These are phyloP conservation scores for Gyps fulvus DNA, from an alignment of 2,113 vertebrate species.

Conservation along the genomic window DNA sequence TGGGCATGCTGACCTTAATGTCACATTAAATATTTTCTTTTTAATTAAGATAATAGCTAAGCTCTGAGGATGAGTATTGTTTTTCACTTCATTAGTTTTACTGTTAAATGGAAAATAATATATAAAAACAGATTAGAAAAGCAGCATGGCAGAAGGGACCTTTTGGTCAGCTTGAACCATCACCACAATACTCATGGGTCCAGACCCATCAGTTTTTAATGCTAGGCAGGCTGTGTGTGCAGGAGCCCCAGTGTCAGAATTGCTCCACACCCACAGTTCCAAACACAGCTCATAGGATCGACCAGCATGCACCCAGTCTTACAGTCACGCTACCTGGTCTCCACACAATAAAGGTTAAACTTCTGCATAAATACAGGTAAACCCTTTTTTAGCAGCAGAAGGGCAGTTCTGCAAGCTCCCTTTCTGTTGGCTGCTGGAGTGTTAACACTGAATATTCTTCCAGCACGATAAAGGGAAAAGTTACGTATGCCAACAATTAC, in stretches of 20 bases:
- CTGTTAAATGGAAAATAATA: neutral
- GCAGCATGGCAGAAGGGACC: neutral
- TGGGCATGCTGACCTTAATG: neutral
- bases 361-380: neutral
- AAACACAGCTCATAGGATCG: fast-evolving
- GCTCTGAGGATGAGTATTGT: neutral
- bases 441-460: neutral
- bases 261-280: neutral
- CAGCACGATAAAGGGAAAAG: neutral
- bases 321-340: neutral
- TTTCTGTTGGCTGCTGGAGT: neutral
- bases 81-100: constrained; percentile 21
- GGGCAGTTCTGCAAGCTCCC: neutral
- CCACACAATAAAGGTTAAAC: no score
- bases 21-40: constrained; percentile 9
- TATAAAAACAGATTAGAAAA: neutral
- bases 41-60: constrained; percentile 29
- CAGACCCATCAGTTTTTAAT: neutral
- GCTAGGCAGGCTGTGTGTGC: neutral
- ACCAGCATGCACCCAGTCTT: neutral
- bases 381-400: neutral
- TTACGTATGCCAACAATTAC: neutral
- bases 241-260: fast-evolving
- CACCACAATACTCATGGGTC: neutral
- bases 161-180: neutral